Evolutionary conservation across 92 coral and sea anemone species (phyloP).

Genomic region (Porites rus): DNA sequence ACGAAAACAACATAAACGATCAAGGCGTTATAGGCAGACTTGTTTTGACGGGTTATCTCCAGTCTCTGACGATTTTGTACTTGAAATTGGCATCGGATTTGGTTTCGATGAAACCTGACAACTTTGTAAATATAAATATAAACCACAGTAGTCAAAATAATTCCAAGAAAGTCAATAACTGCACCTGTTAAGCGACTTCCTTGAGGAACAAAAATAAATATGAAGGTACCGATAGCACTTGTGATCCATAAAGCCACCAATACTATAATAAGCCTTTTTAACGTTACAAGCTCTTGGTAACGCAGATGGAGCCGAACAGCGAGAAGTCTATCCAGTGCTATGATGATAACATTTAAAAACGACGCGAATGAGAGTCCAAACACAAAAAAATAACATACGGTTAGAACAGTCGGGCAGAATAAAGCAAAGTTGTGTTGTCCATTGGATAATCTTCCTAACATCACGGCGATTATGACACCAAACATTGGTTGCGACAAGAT

Average conservation of each 20-base stretch:
- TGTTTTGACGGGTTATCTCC: slow-evolving; percentile 4
- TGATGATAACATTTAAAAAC: not conserved
- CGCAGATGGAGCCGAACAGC: slow-evolving; percentile 30
- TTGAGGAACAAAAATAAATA: not conserved
- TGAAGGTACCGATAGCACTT: not conserved
- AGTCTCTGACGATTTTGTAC: slow-evolving; percentile 1
- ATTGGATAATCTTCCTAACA: not conserved
- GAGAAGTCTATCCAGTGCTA: not conserved
- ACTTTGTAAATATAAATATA: not conserved
- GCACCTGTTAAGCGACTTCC: not conserved
- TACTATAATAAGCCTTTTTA: slow-evolving; percentile 1
- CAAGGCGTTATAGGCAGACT: slow-evolving; percentile 17
- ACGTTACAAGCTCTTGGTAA: slow-evolving; percentile 32
- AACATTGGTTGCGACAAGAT: slow-evolving; percentile 1
- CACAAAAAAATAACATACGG: not conserved
- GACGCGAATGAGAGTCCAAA: not conserved
- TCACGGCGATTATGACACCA: not conserved
- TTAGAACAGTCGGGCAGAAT: not conserved
- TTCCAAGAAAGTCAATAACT: not conserved
- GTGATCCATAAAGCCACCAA: slow-evolving; percentile 23
- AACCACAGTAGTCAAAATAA: not conserved
- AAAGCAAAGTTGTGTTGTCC: not conserved
- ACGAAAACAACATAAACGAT: not conserved
- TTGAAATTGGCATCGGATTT: slow-evolving; percentile 34
- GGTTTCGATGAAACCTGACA: slow-evolving; percentile 7